A percentile compares a stretch with the other conserved stretches of the same genome.
Evolutionary conservation across 2,797 vertebrate genomes (phyloP).

Genomic region (Hoplostethus atlanticus): DNA sequence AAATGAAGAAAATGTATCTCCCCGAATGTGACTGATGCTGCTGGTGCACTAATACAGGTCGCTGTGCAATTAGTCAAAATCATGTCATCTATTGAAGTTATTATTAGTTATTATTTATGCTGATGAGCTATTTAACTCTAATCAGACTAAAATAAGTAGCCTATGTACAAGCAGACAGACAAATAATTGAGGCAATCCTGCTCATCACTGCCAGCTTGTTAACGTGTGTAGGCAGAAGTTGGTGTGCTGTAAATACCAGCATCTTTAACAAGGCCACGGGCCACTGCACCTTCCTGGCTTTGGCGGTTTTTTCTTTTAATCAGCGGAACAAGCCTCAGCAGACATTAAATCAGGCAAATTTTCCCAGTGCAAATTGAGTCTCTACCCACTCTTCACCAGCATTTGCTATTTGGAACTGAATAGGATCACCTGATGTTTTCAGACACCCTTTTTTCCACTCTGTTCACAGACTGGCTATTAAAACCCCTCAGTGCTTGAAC

Average conservation of each 20-base stretch:
- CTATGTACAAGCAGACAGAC: slow-evolving; percentile 34
- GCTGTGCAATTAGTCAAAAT: slow-evolving; percentile 4
- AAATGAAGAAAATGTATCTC: not conserved
- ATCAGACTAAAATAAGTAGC: slow-evolving; percentile 52
- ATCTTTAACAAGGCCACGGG: slow-evolving; percentile 53
- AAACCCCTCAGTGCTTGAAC: slow-evolving; percentile 16
- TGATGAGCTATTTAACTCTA: slow-evolving; percentile 41
- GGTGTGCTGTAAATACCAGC: slow-evolving; percentile 66
- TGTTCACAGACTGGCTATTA: slow-evolving; percentile 12
- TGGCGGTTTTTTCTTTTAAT: slow-evolving; percentile 50
- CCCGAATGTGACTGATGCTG: not conserved
- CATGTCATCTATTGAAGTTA: no score
- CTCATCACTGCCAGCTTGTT: slow-evolving; percentile 58
- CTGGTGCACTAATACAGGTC: slow-evolving; percentile 22
- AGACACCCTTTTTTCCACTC: slow-evolving; percentile 2
- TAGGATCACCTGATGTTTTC: not conserved
- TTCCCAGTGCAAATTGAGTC: slow-evolving; percentile 37
- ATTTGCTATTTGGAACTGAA: slow-evolving; percentile 2
- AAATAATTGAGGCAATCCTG: slow-evolving; percentile 57
- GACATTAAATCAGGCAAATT: slow-evolving; percentile 59
- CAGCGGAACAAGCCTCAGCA: slow-evolving; percentile 44
- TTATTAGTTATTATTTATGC: slow-evolving; percentile 25
- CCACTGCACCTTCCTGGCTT: slow-evolving; percentile 52
- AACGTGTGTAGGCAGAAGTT: slow-evolving; percentile 57
- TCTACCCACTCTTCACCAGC: slow-evolving; percentile 21